Percentiles rank a stretch among this genome's conserved stretches.
Evolutionary conservation across 2,797 vertebrate species (phyloP).

Genomic region (Spheniscus humboldti): DNA sequence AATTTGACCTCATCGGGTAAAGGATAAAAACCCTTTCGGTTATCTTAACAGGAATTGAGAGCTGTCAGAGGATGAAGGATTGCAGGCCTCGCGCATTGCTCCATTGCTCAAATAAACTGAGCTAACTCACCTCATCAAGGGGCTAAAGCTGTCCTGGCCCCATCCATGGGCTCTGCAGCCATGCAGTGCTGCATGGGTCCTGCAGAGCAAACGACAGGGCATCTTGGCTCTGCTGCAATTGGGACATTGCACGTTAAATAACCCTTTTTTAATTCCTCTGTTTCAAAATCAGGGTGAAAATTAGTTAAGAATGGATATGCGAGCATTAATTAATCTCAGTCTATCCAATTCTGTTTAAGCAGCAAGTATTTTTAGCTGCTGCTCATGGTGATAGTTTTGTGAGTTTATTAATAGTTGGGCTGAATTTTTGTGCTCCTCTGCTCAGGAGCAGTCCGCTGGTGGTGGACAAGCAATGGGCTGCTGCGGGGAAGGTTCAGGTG

Average conservation of each 20-base stretch:
- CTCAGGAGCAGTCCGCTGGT: not conserved
- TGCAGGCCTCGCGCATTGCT: accelerated
- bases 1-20: not conserved
- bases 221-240: not conserved
- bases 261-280: not conserved
- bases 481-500: not conserved
- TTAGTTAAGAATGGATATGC: not conserved
- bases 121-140: not conserved
- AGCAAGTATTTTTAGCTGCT: not conserved
- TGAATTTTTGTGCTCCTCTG: not conserved
- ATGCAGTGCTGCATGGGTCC: accelerated
- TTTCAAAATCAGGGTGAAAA: not conserved
- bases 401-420: not conserved
- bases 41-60: not conserved
- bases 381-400: not conserved
- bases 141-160: not conserved
- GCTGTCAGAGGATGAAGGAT: not conserved
- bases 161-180: not conserved
- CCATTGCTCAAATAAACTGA: not conserved
- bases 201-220: not conserved
- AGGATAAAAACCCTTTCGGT: not conserved
- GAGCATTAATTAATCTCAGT: not conserved
- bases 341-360: not conserved
- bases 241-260: not conserved
- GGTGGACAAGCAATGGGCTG: not conserved